Evolutionary conservation across 2,113 vertebrate species (phyloP).

Genomic region (Miniopterus natalensis): DNA sequence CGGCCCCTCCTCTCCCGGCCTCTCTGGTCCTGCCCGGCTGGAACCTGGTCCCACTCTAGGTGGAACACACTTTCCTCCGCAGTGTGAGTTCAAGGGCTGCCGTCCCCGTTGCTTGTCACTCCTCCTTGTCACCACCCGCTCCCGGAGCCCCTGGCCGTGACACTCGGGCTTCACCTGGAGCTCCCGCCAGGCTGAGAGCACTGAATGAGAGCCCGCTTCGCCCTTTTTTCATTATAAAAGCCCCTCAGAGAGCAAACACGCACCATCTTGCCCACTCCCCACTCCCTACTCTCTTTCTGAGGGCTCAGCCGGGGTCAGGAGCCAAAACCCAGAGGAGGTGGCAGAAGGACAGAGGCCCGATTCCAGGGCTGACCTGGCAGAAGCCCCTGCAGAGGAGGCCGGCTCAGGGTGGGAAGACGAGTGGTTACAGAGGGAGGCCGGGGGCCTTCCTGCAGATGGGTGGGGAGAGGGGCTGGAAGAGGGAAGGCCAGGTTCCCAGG

Average conservation of each 20-base stretch:
- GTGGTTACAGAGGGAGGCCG: fast-evolving
- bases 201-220: background rate
- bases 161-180: background rate
- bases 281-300: background rate
- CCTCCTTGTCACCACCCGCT: background rate
- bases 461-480: background rate
- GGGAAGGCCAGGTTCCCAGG: background rate
- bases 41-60: fast-evolving
- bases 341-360: background rate
- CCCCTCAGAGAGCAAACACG: background rate
- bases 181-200: too few relatives aligned
- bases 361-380: background rate
- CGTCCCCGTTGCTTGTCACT: background rate
- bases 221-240: background rate
- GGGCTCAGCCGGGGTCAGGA: background rate
- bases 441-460: fast-evolving
- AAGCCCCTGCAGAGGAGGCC: background rate
- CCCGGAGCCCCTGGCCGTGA: background rate
- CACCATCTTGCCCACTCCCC: background rate
- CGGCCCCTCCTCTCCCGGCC: background rate
- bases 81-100: too few relatives aligned
- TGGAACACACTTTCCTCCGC: background rate
- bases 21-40: background rate
- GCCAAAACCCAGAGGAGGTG: background rate
- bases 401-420: fast-evolving